Evolutionary conservation across 2,888 invertebrate species (phyloP), one percentile per base, ranked within the genome.

Genomic region (Dendrolimus pini): DNA sequence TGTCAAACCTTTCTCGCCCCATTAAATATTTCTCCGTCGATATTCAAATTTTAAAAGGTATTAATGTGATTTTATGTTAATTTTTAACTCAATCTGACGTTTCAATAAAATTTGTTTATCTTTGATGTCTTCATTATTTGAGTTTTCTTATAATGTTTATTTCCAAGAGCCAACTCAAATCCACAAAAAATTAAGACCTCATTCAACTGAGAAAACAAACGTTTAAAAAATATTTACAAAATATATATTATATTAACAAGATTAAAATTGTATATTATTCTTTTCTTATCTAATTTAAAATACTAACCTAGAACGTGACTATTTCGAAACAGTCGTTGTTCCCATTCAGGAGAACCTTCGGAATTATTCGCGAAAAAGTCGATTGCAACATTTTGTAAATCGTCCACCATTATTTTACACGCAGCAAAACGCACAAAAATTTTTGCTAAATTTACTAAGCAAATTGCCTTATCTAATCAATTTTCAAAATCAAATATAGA

Each of bases 261-360:
- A 80, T 78, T 78, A 74, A 30, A 76, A 71, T 78, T 77, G 75
- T 78, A 83, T 82, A 80, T 78, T 81, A 82, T 80, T 78, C 75
- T 77, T 78, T 75, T 73, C 79, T 79, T 82, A 82, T 69, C 74
- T 72, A 73, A 71, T 74, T 62, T 70, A 69, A 75, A 74, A 79
- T 76, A 73, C 75, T 80, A 79, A 80, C 73, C 77, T 83, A 82
- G 82, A 85, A 81, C 81, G 81, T 87, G 89, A 89, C 88, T 85
- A 82, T 76, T 74, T 77, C 77, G 75, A 78, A 80, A 78, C 78
- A 77, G 76, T 78, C 78, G 74, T 72, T 72, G 72, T 63, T 63
- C 62, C 65, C 66, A 61, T 54, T 65, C 47, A 55, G 61, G 47
- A 67, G 66, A 59, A 54, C 64, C 63, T 65, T 68, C 73, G 69